Base-by-base conservation (phyloP, 1,140 invertebrate species). In the Listronotus oregonensis region DNA sequence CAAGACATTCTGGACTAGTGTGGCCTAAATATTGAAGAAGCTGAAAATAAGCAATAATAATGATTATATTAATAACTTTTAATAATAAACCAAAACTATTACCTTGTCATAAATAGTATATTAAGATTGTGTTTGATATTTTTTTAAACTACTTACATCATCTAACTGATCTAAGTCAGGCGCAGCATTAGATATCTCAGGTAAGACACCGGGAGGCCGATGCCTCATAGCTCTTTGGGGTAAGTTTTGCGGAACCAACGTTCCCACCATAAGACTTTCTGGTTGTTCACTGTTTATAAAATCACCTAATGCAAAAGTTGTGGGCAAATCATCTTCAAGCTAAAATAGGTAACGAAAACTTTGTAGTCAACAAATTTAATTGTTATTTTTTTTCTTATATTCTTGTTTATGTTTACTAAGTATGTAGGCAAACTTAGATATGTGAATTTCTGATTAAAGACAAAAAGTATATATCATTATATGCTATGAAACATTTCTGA, bases 111-210 rank as follows among this genome's bases (percentile, higher is more conserved):
- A n/a, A n/a, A n/a, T n/a, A n/a, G n/a, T n/a, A n/a, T n/a, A n/a
- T n/a, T n/a, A n/a, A n/a, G n/a, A n/a, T n/a, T n/a, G n/a, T n/a
- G n/a, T n/a, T n/a, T n/a, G n/a, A 50, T 18, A 54, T 31, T 39
- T 55, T 50, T 51, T 34, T 49, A 47, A 42, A 31, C 47, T 46
- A 70, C 86, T 84, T 83, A 95, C 92, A 83, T 97, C 94, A 80
- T 97, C 92, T 47, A 97, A 81, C 79, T 96, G 96, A 80, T 98
- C 94, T 79, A 95, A 86, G 78, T 94, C 92, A 7, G 92, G 89
- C 2, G 92, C 92, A 55, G 90, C 88, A 75, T 95, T 91, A 63
- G 89, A 87, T 71, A 87, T 89, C 42, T 90, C 87, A 0, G 95
- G 95, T 56, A 97, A 81, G 52, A 92, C 80, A 66, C 90, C 86